These are phyloP conservation scores for Amazona guildingii DNA, from an alignment of 2,113 vertebrate genomes.

Conservation along the genomic window DNA sequence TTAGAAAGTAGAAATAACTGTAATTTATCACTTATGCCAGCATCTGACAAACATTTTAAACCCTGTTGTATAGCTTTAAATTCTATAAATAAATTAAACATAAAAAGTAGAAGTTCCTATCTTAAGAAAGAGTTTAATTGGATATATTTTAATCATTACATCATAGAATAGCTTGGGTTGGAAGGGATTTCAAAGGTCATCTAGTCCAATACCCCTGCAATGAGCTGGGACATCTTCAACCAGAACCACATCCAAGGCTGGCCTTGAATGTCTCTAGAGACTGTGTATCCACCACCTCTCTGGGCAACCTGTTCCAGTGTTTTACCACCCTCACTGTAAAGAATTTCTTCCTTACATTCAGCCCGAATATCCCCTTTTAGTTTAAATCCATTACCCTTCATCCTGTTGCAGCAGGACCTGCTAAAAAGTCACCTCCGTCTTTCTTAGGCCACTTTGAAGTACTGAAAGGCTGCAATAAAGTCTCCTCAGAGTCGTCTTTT, in stretches of 20 bases:
- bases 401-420: neutral
- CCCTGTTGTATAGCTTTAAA: neutral
- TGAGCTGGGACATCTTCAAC: neutral
- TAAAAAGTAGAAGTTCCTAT: neutral
- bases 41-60: conserved; percentile 3
- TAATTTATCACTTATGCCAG: neutral
- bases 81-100: neutral
- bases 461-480: neutral
- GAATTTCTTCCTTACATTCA: neutral
- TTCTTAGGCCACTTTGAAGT: neutral
- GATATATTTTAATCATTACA: neutral
- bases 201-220: neutral
- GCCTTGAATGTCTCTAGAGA: neutral
- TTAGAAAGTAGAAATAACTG: neutral
- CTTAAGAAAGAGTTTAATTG: neutral
- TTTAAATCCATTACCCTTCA: neutral
- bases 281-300: neutral
- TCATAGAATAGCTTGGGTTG: neutral
- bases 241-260: neutral
- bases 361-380: neutral
- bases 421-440: neutral
- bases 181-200: neutral
- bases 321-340: neutral
- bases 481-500: neutral
- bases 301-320: neutral